These are phyloP conservation scores for Porites cylindrica DNA, from an alignment of 92 coral and sea anemone genomes.

Conservation along the genomic window DNA sequence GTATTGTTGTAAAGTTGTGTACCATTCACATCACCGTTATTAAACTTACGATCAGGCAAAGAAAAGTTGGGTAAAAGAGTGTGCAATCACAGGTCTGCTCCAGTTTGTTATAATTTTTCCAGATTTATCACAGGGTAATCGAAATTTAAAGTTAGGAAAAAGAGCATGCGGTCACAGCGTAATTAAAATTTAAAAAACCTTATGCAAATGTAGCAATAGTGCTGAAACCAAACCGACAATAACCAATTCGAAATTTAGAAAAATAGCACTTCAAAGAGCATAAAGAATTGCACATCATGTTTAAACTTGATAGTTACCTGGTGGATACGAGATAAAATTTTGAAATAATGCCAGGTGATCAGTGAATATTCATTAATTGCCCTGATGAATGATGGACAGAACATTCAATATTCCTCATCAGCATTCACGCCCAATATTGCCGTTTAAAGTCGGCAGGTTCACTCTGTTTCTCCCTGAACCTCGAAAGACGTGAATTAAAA, in stretches of 20 bases:
- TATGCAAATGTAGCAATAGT: too few species aligned
- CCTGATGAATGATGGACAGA: neutral
- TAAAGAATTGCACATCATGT: too few species aligned
- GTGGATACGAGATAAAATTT: too few species aligned
- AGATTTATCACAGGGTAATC: neutral
- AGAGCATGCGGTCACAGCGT: neutral
- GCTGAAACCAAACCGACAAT: too few species aligned
- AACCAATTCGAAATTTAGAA: too few species aligned
- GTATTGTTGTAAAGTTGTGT: neutral
- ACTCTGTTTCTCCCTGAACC: neutral
- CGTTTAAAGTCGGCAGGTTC: neutral
- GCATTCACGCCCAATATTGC: slow-evolving; percentile 7
- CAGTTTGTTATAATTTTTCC: neutral
- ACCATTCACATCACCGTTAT: neutral
- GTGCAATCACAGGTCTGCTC: neutral
- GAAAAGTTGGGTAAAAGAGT: neutral
- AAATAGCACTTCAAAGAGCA: too few species aligned
- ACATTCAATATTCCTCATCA: neutral
- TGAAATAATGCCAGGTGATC: neutral
- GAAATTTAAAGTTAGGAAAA: neutral
- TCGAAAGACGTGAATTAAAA: neutral
- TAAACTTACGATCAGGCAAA: neutral
- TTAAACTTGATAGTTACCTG: too few species aligned
- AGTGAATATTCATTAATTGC: neutral
- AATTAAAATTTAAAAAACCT: too few species aligned